These are phyloP conservation scores for Sitta carolinensis DNA, from an alignment of 2,797 vertebrate species.

Conservation along the genomic window DNA sequence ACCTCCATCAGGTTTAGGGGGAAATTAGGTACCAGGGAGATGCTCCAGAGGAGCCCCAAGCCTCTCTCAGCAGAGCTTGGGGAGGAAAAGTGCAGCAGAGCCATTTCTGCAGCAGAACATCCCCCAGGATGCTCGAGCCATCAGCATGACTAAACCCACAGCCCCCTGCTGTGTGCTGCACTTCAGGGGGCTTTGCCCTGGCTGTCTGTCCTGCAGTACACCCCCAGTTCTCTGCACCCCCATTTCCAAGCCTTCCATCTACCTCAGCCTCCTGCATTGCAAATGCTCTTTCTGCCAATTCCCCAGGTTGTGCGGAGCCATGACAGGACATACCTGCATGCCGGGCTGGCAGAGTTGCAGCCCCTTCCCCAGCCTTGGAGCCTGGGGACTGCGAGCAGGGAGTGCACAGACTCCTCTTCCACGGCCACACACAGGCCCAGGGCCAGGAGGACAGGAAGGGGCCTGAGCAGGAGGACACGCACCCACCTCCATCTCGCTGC, in stretches of 20 bases:
- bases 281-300: not conserved
- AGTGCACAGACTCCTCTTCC: fast-evolving
- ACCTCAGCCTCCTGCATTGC: not conserved
- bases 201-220: not conserved
- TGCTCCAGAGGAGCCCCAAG: not conserved
- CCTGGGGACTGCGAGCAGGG: not conserved
- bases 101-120: slow-evolving; percentile 13
- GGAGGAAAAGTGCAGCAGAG: not conserved
- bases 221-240: not conserved
- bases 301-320: fast-evolving
- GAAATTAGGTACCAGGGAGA: fast-evolving
- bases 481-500: slow-evolving; percentile 89
- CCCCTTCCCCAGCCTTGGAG: fast-evolving
- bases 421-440: fast-evolving
- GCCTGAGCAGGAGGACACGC: not conserved
- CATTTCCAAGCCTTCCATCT: not conserved
- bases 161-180: not conserved
- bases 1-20: not conserved
- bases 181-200: fast-evolving
- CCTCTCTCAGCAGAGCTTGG: not conserved
- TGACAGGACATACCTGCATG: not conserved
- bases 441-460: fast-evolving
- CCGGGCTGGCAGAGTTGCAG: not conserved
- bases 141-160: not conserved
- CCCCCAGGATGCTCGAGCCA: not conserved